phyloP scores from a whole-genome alignment of 1,140 invertebrate species.

The Drosophila arizonae region DNA sequence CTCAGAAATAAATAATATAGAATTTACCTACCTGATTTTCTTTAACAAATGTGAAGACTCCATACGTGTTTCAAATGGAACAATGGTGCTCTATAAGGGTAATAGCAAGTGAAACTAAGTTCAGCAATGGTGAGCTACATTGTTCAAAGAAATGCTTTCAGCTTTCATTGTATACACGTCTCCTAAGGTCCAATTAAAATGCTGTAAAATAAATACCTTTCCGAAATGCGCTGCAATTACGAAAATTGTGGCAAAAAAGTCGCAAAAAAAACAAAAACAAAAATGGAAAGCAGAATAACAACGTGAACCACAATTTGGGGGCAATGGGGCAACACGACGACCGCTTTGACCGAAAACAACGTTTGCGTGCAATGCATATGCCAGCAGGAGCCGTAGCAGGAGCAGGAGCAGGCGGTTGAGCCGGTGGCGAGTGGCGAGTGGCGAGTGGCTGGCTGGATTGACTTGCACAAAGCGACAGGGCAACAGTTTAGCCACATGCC shows the following conservation, averaged over 20 bases:
- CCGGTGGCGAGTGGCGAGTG: too few species aligned
- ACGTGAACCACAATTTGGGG: conserved; percentile 42
- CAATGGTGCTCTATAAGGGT: too few species aligned
- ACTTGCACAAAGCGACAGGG: background rate
- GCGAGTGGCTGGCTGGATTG: background rate
- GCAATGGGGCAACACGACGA: conserved; percentile 5
- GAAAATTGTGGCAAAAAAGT: conserved; percentile 27
- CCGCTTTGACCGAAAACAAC: conserved; percentile 20
- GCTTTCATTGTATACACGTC: background rate
- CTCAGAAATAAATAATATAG: too few species aligned
- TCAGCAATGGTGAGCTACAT: background rate
- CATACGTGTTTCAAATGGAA: too few species aligned
- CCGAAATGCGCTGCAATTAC: conserved; percentile 53
- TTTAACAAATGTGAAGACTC: too few species aligned
- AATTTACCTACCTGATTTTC: too few species aligned
- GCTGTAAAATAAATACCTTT: conserved; percentile 23
- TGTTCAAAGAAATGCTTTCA: background rate
- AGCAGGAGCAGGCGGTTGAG: background rate
- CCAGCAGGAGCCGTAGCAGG: background rate
- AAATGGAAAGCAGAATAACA: conserved; percentile 37
- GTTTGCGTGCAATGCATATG: conserved; percentile 29
- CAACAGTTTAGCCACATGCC: conserved; percentile 17
- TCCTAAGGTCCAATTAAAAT: conserved; percentile 21
- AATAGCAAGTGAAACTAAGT: background rate
- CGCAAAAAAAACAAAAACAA: background rate